These are phyloP conservation scores for Hipposideros armiger DNA, from an alignment of 2,113 vertebrate genomes.

Conservation along the genomic window DNA sequence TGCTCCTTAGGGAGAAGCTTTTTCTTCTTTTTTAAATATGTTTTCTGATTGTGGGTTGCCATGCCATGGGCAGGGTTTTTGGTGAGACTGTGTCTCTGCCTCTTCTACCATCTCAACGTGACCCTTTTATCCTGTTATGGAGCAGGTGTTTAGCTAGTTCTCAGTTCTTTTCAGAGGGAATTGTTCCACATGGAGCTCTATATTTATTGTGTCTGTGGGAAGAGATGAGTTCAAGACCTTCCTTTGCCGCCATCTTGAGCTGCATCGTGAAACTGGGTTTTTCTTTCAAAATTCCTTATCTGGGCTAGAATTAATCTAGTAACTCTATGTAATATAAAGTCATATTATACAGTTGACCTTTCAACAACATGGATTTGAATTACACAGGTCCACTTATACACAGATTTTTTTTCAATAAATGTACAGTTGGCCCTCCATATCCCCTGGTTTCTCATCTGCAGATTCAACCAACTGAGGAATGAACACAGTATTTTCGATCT, in stretches of 20 bases:
- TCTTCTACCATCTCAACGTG: not conserved
- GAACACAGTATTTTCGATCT: not conserved
- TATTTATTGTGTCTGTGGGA: not conserved
- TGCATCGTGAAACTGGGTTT: not conserved
- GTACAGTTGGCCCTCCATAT: not conserved
- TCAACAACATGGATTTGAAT: not conserved
- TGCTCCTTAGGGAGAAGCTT: not conserved
- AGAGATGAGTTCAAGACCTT: not conserved
- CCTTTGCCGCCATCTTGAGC: not conserved
- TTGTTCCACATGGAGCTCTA: not conserved
- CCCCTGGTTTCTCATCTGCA: not conserved
- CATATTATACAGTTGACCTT: not conserved
- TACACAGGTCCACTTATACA: not conserved
- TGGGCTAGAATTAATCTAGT: slow-evolving; percentile 52
- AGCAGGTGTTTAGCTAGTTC: not conserved
- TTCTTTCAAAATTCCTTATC: slow-evolving; percentile 50
- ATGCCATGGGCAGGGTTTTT: not conserved
- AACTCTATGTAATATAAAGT: slow-evolving; percentile 57
- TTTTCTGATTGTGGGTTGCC: not conserved
- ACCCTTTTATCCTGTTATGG: not conserved
- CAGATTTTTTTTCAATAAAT: not conserved
- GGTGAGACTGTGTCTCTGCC: not conserved
- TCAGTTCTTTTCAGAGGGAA: not conserved
- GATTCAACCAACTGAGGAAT: not conserved
- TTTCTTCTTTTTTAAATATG: not conserved